Percentiles rank a stretch among this genome's conserved stretches.
Conservation (phyloP, 2,797 vertebrate species). For the Acrocephalus scirpaceus region DNA sequence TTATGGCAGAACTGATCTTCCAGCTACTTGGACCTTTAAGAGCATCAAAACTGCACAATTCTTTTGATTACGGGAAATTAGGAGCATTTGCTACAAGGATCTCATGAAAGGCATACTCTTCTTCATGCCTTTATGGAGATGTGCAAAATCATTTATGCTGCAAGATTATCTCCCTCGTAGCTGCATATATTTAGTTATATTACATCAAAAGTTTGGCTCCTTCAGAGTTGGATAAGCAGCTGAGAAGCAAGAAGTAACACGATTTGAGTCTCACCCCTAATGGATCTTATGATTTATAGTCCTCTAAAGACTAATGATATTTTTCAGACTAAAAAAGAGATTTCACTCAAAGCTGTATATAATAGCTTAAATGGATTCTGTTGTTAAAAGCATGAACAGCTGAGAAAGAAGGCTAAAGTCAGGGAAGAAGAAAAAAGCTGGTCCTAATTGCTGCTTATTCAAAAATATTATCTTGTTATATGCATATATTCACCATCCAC, state of each 20-base stretch:
- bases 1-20: not conserved
- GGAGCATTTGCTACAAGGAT: slow-evolving; percentile 33
- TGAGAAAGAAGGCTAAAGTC: not conserved
- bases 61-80: slow-evolving; percentile 52
- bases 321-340: slow-evolving; percentile 55
- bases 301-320: slow-evolving; percentile 60
- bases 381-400: slow-evolving; percentile 37
- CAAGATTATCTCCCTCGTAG: slow-evolving; percentile 29
- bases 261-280: slow-evolving; percentile 49
- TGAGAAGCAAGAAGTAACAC: slow-evolving; percentile 31
- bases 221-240: slow-evolving; percentile 17
- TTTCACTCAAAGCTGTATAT: slow-evolving; percentile 50
- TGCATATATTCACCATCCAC: not conserved
- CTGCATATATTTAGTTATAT: slow-evolving; percentile 15
- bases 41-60: slow-evolving; percentile 37
- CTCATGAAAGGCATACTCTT: slow-evolving; percentile 25
- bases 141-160: slow-evolving; percentile 6
- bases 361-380: slow-evolving; percentile 54
- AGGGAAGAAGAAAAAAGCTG: not conserved
- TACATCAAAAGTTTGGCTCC: slow-evolving; percentile 53
- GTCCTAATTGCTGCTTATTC: slow-evolving; percentile 42
- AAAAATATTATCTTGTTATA: slow-evolving; percentile 8
- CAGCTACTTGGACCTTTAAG: not conserved
- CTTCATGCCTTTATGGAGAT: slow-evolving; percentile 23
- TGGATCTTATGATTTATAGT: slow-evolving; percentile 40